Percentiles rank a stretch among this genome's conserved stretches.
Conservation (phyloP, 2,113 vertebrate species). For the Sialia sialis region DNA sequence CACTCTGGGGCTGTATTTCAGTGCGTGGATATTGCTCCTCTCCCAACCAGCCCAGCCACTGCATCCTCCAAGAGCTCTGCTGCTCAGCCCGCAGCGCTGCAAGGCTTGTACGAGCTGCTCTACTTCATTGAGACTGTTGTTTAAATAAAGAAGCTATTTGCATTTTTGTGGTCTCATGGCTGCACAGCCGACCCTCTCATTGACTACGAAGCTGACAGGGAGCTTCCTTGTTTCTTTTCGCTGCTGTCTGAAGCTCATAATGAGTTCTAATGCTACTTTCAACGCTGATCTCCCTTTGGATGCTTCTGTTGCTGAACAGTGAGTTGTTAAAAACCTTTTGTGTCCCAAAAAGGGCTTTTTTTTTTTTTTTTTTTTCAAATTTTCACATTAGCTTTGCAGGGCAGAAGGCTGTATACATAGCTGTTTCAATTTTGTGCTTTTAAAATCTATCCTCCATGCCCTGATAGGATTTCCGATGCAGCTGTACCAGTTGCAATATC, state of each 20-base stretch:
- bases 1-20: not conserved
- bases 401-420: not conserved
- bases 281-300: accelerated
- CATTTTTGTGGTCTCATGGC: not conserved
- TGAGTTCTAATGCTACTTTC: not conserved
- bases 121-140: not conserved
- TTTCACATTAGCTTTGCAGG: not conserved
- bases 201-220: accelerated
- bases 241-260: not conserved
- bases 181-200: accelerated
- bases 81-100: not conserved
- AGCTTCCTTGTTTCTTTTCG: not conserved
- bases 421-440: not conserved
- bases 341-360: not conserved
- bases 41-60: not conserved
- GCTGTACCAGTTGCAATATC: not conserved
- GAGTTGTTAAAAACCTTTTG: not conserved
- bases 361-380: not conserved
- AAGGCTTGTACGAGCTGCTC: not conserved
- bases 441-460: not conserved
- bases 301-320: not conserved
- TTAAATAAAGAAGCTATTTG: not conserved
- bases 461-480: not conserved
- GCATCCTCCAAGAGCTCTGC: not conserved
- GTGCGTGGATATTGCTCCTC: not conserved